phyloP scores from a whole-genome alignment of 2,888 invertebrate genomes.

The Sphaerophoria rueppellii region DNA sequence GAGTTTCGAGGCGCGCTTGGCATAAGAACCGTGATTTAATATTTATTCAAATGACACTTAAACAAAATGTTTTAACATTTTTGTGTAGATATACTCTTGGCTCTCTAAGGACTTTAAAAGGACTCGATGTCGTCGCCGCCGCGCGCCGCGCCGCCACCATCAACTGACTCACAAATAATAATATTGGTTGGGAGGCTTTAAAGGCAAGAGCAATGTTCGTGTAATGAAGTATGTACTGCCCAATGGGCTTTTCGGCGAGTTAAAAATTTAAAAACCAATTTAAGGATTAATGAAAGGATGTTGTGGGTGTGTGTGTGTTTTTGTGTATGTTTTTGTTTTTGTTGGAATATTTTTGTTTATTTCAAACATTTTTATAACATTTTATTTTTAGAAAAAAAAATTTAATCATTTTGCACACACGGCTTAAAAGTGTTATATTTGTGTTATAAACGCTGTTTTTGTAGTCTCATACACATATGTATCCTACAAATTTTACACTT shows the following conservation, averaged over 20 bases:
- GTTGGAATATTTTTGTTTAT: not conserved
- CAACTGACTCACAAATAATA: not conserved
- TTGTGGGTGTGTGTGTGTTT: not conserved
- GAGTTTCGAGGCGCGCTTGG: not conserved
- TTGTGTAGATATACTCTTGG: slow-evolving; percentile 37
- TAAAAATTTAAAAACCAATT: slow-evolving; percentile 24
- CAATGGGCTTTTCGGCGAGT: slow-evolving; percentile 25
- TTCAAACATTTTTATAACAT: slow-evolving; percentile 11
- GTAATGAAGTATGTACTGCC: slow-evolving; percentile 22
- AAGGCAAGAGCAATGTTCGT: slow-evolving; percentile 6
- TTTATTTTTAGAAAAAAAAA: slow-evolving; percentile 14
- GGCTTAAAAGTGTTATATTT: slow-evolving; percentile 58
- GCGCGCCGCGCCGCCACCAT: too few species aligned
- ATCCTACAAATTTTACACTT: slow-evolving; percentile 21
- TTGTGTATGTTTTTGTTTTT: not conserved
- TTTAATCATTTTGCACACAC: slow-evolving; percentile 69
- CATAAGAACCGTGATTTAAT: slow-evolving; percentile 57
- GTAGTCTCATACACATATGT: too few species aligned
- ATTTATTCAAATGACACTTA: slow-evolving; percentile 72
- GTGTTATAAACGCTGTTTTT: not conserved
- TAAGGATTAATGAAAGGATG: slow-evolving; percentile 22
- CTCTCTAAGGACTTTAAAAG: slow-evolving; percentile 56
- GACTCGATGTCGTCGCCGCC: not conserved
- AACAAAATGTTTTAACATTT: slow-evolving; percentile 60
- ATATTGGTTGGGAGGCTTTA: not conserved